phyloP scores from a whole-genome alignment of 2,113 vertebrate genomes.

The Cisticola juncidis region DNA sequence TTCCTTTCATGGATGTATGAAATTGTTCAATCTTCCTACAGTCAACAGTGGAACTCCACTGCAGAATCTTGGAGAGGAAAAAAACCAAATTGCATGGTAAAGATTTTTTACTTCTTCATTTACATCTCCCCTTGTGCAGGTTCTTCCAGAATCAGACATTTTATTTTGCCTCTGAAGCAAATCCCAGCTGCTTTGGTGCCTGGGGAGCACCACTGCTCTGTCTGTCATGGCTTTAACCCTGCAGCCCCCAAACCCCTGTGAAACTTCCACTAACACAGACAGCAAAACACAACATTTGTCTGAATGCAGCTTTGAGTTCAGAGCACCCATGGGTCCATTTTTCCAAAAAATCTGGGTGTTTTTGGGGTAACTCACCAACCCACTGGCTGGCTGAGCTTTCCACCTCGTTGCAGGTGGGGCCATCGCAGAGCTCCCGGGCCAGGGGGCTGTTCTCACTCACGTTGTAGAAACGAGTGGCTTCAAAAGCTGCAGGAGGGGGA shows the following conservation, averaged over 20 bases:
- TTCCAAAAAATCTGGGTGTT: neutral
- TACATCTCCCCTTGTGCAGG: neutral
- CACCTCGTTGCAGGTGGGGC: conserved; percentile 90
- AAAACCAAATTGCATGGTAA: neutral
- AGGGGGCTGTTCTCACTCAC: conserved; percentile 88
- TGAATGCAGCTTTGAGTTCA: neutral
- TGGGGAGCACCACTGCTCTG: neutral
- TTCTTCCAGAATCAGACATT: neutral
- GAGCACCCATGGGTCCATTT: neutral
- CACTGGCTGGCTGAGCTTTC: conserved; percentile 86
- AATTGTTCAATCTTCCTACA: neutral
- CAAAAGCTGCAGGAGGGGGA: conserved; percentile 85
- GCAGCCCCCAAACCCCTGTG: neutral
- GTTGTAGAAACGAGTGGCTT: conserved; percentile 92
- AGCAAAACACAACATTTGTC: neutral
- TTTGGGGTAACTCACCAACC: conserved; percentile 77
- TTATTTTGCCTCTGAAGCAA: neutral
- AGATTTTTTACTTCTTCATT: neutral
- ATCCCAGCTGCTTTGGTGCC: neutral
- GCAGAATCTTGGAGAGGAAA: neutral
- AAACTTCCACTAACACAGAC: neutral
- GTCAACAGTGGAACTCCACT: neutral
- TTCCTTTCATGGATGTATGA: neutral
- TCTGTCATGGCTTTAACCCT: neutral
- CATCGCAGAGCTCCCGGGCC: conserved; percentile 87